Conservation (phyloP, 2,113 vertebrate genomes). For the Psephotus haematonotus region DNA sequence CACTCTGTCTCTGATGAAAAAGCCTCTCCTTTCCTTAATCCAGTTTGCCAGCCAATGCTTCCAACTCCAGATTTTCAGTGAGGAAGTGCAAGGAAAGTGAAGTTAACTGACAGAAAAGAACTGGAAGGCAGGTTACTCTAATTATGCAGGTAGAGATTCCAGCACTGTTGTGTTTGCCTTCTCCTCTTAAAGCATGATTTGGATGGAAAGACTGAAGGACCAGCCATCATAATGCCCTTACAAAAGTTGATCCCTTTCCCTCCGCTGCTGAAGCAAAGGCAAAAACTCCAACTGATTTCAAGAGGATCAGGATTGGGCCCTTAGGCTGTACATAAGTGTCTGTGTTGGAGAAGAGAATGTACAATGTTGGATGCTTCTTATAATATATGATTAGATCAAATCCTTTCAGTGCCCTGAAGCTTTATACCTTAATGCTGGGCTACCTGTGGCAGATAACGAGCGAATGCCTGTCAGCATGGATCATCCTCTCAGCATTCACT, state of each 20-base stretch:
- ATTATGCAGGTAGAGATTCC: background rate
- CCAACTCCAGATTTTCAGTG: background rate
- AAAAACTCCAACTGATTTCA: constrained; percentile 27
- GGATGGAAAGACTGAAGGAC: background rate
- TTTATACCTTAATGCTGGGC: constrained; percentile 39
- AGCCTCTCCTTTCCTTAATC: constrained; percentile 1
- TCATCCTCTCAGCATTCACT: constrained; percentile 8
- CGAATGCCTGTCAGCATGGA: constrained; percentile 50
- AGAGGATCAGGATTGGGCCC: constrained; percentile 48
- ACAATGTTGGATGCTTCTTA: constrained; percentile 42
- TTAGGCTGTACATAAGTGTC: constrained; percentile 58
- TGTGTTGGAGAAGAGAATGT: constrained; percentile 36
- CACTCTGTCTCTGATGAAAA: background rate
- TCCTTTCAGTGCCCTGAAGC: constrained; percentile 57
- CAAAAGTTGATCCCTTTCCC: background rate
- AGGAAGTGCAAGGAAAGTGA: background rate
- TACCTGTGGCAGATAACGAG: constrained; percentile 55
- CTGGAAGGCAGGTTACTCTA: background rate
- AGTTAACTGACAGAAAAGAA: background rate
- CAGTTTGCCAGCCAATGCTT: background rate
- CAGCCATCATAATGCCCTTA: background rate
- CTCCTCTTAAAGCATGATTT: background rate
- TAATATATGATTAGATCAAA: constrained; percentile 62
- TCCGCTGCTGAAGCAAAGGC: background rate
- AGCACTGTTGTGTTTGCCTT: background rate